Evolutionary conservation across 2,888 invertebrate genomes (phyloP), one percentile per base, ranked within the genome.

Genomic region (Apotomis capreana): DNA sequence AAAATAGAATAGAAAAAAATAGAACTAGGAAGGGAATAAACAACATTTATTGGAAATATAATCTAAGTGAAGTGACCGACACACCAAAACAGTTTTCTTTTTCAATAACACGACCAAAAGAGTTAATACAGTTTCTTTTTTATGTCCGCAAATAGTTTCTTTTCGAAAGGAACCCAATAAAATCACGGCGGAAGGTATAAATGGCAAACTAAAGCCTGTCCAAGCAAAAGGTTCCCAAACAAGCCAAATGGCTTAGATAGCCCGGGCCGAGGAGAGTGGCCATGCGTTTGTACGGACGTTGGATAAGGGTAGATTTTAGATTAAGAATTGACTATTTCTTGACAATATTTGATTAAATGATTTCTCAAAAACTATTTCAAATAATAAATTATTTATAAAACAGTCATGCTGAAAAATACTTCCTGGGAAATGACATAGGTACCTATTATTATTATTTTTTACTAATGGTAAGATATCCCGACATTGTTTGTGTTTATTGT

Each of bases 141-240:
- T 15, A 57, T 46, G 37, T 65, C 54, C 52, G 10, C 60, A 57
- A 61, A 71, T 64, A 67, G 49, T 57, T 71, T 61, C 15, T 70
- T 54, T 71, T 26, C 36, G 8, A 5, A 37, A 67, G 49, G 40
- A 60, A 49, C 49, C 55, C 67, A 68, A 71, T 71, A 71, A 62
- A 55, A 61, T 67, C 70, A 61, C 40, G 36, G 60, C 58, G 64
- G 67, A 71, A 70, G 67, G 65, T 67, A 71, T 67, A 71, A 61
- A 62, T 62, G 67, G 61, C 55, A 51, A 57, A 51, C 61, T 67
- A 26, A 71, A 67, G 61, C 46, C 57, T 51, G 51, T 13, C 67
- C 67, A 57, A 71, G 67, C 71, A 71, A 67, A 71, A 71, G 44
- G 40, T 62, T 59, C n/a, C 61, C 58, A 49, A 62, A 62, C 67